Evolutionary conservation across 2,113 vertebrate species (phyloP), one percentile per base, ranked within the genome.

Genomic region (Passer montanus): DNA sequence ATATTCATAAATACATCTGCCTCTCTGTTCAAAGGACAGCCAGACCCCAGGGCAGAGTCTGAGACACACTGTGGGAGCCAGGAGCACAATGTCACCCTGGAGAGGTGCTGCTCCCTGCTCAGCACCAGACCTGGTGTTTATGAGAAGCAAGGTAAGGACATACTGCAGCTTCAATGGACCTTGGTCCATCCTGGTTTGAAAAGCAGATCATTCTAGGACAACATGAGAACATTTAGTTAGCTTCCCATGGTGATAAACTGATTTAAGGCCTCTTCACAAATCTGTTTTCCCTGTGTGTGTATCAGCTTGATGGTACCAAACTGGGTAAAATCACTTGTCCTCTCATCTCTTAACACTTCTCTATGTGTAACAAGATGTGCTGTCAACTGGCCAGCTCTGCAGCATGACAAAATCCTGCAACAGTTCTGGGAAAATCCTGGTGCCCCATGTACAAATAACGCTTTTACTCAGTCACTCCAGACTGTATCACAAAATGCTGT

Each of bases 41-140:
- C 16, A 50, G 69, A 73, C 24, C 30, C 24, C 44, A 41, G 19
- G 7, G 30, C 28, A 73, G 56, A 55, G 30, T 39, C 7, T 44
- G 39, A 88, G 37, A 19, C 17, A 9, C 9, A 4, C 16, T 62
- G 33, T 63, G 53, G 53, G 55, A 92, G 24, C 5, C 53, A 62
- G 59, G 39, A 77, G 22, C 28, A 44, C 47, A 63, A 1, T 0
- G 0, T 33, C 23, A 43, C 8, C 11, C 33, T 12, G 35, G 39
- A 41, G 52, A 82, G 24, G 7, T 0, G 1, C 31, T 82, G 35
- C 53, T 79, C 23, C 15, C 35, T 33, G 28, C 8, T 59, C 46
- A 58, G 33, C 10, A 26, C 4, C 47, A 46, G 27, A 28, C 15
- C 47, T 59, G 14, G 43, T 21, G 23, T 52, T 89, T 8, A 23